Conservation (phyloP, 2,888 invertebrate species). For the Agrypnus murinus region DNA sequence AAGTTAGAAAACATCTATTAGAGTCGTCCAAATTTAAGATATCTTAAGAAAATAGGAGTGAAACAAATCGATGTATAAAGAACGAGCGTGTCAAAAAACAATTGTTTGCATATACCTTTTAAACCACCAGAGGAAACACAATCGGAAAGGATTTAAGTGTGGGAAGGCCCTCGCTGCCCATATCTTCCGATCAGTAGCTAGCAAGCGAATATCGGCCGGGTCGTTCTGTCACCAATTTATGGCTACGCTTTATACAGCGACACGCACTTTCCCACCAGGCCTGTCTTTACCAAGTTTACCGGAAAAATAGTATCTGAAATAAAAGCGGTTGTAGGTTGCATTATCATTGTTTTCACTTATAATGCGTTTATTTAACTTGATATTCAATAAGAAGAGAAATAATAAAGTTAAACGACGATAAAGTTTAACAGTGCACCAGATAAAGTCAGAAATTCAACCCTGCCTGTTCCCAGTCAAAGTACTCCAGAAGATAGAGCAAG, state of each 20-base stretch:
- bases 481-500: slow-evolving; percentile 46
- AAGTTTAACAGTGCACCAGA: not conserved
- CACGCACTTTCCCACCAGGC: slow-evolving; percentile 39
- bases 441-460: slow-evolving; percentile 40
- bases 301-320: not conserved
- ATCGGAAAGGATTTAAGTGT: slow-evolving; percentile 47
- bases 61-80: not conserved
- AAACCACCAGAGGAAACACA: slow-evolving; percentile 41
- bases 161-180: slow-evolving; percentile 40
- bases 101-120: slow-evolving; percentile 46
- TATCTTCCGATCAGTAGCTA: slow-evolving; percentile 53
- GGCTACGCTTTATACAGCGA: slow-evolving; percentile 47
- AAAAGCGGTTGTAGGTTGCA: too few species aligned
- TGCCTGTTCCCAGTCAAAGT: slow-evolving; percentile 37
- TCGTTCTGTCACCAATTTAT: slow-evolving; percentile 52
- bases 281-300: slow-evolving; percentile 10
- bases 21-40: too few species aligned
- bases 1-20: too few species aligned
- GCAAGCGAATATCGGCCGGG: slow-evolving; percentile 50
- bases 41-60: too few species aligned
- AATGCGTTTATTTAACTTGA: too few species aligned
- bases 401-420: too few species aligned
- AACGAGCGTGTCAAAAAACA: slow-evolving; percentile 19
- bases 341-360: too few species aligned
- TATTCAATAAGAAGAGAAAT: too few species aligned